These are phyloP conservation scores for Cherax destructor DNA, from an alignment of 1,140 invertebrate genomes.

Conservation along the genomic window DNA sequence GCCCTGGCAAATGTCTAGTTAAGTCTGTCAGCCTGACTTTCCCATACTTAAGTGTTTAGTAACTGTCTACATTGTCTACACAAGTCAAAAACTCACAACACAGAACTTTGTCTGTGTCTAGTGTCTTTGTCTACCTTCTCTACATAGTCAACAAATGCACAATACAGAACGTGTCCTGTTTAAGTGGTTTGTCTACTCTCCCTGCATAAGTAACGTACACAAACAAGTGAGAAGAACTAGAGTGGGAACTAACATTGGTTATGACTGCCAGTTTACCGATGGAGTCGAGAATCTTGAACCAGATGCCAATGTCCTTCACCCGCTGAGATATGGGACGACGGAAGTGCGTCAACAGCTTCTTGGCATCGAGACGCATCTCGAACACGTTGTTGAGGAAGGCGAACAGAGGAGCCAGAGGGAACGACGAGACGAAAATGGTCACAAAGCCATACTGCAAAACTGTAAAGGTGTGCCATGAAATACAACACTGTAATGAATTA, in stretches of 20 bases:
- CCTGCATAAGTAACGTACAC: too few relatives aligned
- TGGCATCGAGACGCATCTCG: slow-evolving; percentile 92
- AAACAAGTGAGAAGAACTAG: background rate
- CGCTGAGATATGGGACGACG: slow-evolving; percentile 89
- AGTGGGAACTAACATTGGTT: slow-evolving; percentile 86
- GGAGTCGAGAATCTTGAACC: slow-evolving; percentile 92
- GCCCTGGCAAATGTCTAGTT: too few relatives aligned
- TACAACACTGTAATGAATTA: too few relatives aligned
- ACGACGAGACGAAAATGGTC: slow-evolving; percentile 92
- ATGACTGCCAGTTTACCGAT: slow-evolving; percentile 94
- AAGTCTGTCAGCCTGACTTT: too few relatives aligned
- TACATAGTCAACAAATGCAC: too few relatives aligned
- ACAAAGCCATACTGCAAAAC: slow-evolving; percentile 94
- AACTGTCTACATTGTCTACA: too few relatives aligned
- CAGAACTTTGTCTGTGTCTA: too few relatives aligned
- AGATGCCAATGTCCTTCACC: slow-evolving; percentile 92
- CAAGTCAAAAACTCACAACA: too few relatives aligned
- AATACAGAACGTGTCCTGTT: too few relatives aligned
- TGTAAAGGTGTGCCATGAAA: slow-evolving; percentile 73
- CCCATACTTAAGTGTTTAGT: too few relatives aligned
- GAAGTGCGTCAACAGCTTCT: slow-evolving; percentile 89
- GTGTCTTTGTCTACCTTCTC: too few relatives aligned
- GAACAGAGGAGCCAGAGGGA: slow-evolving; percentile 92
- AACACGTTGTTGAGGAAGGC: slow-evolving; percentile 91
- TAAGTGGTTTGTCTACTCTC: too few relatives aligned